phyloP scores from a whole-genome alignment of 2,797 vertebrate species.

The Pygocentrus nattereri region DNA sequence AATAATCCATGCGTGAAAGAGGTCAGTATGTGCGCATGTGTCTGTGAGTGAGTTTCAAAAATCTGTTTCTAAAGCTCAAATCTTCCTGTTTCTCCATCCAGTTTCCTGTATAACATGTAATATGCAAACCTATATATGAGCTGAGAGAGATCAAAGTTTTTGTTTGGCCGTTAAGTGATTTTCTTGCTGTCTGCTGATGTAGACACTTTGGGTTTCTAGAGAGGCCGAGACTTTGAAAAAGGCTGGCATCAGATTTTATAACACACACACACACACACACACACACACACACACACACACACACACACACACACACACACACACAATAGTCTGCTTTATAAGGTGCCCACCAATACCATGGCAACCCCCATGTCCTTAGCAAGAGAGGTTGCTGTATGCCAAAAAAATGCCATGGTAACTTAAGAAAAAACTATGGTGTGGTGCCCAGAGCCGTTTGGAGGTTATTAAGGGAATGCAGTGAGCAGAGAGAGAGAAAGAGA shows the following conservation, averaged over 20 bases:
- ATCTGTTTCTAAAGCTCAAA: not conserved
- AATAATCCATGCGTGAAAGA: not conserved
- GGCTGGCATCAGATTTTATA: slow-evolving; percentile 71
- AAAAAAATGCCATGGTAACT: slow-evolving; percentile 86
- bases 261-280: slow-evolving; percentile 60
- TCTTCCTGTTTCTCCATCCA: not conserved
- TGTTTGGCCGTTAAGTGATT: slow-evolving; percentile 63
- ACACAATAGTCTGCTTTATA: slow-evolving; percentile 80
- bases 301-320: slow-evolving; percentile 60
- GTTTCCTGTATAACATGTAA: not conserved
- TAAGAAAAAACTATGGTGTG: slow-evolving; percentile 72
- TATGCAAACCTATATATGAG: not conserved
- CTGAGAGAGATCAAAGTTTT: slow-evolving; percentile 25
- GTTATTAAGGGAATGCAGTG: slow-evolving; percentile 84
- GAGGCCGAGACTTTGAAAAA: slow-evolving; percentile 71
- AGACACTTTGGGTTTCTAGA: slow-evolving; percentile 70
- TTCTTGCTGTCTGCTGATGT: slow-evolving; percentile 61
- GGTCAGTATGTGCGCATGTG: not conserved
- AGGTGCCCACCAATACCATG: slow-evolving; percentile 81
- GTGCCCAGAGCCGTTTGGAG: slow-evolving; percentile 85
- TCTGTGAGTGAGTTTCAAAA: slow-evolving; percentile 12
- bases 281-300: slow-evolving; percentile 62
- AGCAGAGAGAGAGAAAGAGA: slow-evolving; percentile 64
- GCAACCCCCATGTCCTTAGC: slow-evolving; percentile 82
- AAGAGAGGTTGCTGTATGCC: slow-evolving; percentile 77